These are phyloP conservation scores for Aphelenchoides besseyi DNA, from an alignment of 1,140 invertebrate genomes.

Conservation along the genomic window DNA sequence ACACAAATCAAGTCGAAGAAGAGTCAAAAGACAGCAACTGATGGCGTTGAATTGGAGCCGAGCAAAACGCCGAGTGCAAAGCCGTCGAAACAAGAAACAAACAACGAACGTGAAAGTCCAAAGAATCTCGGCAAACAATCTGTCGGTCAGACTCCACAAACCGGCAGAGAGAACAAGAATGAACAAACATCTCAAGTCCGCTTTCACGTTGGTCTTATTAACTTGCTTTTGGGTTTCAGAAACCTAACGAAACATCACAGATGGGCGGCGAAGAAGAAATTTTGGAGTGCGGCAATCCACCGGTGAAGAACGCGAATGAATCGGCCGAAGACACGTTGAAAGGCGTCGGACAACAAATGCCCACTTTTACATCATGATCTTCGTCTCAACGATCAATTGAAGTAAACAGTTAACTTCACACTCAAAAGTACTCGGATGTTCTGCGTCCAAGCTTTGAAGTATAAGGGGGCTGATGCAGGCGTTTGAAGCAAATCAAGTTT, in stretches of 20 bases:
- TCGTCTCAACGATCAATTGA: no score
- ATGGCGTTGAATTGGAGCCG: not conserved
- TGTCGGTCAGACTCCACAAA: not conserved
- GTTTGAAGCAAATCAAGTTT: no score
- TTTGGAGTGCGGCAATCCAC: not conserved
- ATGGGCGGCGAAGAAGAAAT: not conserved
- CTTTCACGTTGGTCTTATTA: not conserved
- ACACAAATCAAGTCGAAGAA: not conserved
- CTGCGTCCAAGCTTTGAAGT: no score
- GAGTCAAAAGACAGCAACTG: not conserved
- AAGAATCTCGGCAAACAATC: not conserved
- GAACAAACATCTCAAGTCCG: not conserved
- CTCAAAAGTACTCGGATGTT: no score
- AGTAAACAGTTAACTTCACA: no score
- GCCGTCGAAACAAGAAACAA: no score
- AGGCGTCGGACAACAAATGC: not conserved
- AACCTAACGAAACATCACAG: not conserved
- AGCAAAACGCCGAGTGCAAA: not conserved
- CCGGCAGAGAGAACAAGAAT: not conserved
- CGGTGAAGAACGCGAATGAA: not conserved
- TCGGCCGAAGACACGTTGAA: not conserved
- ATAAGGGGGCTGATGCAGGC: no score
- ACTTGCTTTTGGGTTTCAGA: not conserved
- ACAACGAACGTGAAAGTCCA: no score
- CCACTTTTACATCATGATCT: no score